Evolutionary conservation across 2,797 vertebrate genomes (phyloP).

Genomic region (Notoglanidium macrostoma): DNA sequence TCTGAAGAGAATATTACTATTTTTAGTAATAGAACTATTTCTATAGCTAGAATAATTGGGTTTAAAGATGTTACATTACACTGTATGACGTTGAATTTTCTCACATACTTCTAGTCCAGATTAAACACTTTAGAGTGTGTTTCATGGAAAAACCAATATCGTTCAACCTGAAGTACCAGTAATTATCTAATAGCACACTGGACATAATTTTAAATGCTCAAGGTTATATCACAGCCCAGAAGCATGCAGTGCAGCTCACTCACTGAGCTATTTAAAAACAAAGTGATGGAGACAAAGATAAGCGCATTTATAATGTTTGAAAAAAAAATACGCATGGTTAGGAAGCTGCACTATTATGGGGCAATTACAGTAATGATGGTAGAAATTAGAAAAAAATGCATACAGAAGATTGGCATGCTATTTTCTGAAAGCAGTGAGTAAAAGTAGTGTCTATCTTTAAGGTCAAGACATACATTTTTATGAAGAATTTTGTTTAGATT

Average conservation of each 20-base stretch:
- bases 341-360: background rate
- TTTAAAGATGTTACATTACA: background rate
- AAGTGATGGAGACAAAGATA: background rate
- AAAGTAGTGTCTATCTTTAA: background rate
- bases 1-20: background rate
- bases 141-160: background rate
- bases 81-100: background rate
- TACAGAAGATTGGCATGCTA: background rate
- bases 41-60: background rate
- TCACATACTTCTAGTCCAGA: background rate
- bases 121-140: constrained; percentile 2
- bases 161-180: background rate
- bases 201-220: background rate
- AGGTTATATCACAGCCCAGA: background rate
- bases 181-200: background rate
- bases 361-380: background rate
- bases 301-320: background rate
- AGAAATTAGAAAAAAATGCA: background rate
- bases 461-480: background rate
- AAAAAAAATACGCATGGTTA: background rate
- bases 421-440: background rate
- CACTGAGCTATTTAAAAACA: background rate
- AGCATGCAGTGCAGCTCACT: background rate
- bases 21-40: background rate
- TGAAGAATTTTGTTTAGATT: background rate